Evolutionary conservation across 2,888 invertebrate genomes (phyloP).

Genomic region (Willowsia nigromaculata): DNA sequence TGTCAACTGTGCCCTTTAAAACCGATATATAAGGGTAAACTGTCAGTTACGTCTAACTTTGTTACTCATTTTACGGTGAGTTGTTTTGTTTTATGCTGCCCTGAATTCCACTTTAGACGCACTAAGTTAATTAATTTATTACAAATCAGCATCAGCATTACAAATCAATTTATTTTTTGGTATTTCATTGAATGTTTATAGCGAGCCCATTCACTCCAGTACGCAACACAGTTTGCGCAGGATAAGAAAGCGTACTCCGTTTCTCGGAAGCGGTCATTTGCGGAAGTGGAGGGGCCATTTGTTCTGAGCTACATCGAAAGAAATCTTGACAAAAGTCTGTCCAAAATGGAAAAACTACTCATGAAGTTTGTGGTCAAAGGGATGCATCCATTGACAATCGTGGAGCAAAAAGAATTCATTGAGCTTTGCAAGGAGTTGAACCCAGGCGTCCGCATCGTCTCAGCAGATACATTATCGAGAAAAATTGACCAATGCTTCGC

Average conservation of each 20-base stretch:
- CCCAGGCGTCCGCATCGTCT: neutral
- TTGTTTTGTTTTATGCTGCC: neutral
- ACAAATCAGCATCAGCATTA: neutral
- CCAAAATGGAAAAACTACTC: constrained; percentile 20
- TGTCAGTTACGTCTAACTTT: neutral
- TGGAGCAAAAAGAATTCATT: constrained; percentile 28
- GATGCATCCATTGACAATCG: constrained; percentile 48
- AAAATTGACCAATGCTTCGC: neutral
- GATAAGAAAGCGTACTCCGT: too few species aligned
- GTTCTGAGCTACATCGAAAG: too few species aligned
- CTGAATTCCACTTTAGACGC: neutral
- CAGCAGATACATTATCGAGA: neutral
- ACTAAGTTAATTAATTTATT: neutral
- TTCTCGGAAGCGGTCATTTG: too few species aligned
- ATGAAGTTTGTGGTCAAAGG: constrained; percentile 41
- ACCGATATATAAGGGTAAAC: neutral
- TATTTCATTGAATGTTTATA: too few species aligned
- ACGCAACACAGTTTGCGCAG: neutral
- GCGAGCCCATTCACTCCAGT: too few species aligned
- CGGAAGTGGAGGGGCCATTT: too few species aligned
- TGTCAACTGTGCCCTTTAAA: neutral
- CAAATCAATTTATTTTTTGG: too few species aligned
- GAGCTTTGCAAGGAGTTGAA: neutral
- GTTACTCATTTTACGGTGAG: neutral
- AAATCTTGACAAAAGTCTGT: neutral